Evolutionary conservation across 2,888 invertebrate genomes (phyloP).

Genomic region (Aspidiotus destructor): DNA sequence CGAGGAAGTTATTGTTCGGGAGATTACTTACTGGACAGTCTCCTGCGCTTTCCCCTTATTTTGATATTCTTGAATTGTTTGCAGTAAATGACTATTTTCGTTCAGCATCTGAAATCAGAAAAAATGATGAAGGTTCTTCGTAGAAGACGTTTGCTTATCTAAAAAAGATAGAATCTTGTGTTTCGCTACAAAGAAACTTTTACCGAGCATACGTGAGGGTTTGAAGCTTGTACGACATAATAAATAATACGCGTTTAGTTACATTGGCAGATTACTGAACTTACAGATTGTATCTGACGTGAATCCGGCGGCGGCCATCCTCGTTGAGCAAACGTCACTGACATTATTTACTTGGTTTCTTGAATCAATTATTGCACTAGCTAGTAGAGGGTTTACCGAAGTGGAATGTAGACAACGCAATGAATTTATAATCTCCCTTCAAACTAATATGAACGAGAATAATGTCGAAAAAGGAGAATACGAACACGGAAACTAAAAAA

Average conservation of each 20-base stretch:
- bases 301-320: slow-evolving; percentile 24
- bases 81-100: slow-evolving; percentile 93
- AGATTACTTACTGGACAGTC: slow-evolving; percentile 64
- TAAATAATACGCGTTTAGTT: background rate
- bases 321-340: slow-evolving; percentile 31
- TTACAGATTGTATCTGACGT: slow-evolving; percentile 29
- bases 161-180: too few species aligned
- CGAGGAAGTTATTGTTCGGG: slow-evolving; percentile 10
- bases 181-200: too few species aligned
- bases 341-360: slow-evolving; percentile 8
- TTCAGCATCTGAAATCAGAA: slow-evolving; percentile 65
- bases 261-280: background rate
- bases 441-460: too few species aligned
- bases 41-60: slow-evolving; percentile 88
- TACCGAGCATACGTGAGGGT: too few species aligned
- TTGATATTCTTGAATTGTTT: slow-evolving; percentile 94
- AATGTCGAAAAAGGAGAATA: too few species aligned
- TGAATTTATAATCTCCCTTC: too few species aligned
- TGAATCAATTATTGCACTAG: too few species aligned
- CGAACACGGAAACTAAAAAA: too few species aligned
- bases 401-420: too few species aligned
- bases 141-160: background rate
- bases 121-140: background rate
- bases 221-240: too few species aligned
- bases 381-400: too few species aligned